phyloP scores from a whole-genome alignment of 2,113 vertebrate species.

The Myxocyprinus asiaticus region DNA sequence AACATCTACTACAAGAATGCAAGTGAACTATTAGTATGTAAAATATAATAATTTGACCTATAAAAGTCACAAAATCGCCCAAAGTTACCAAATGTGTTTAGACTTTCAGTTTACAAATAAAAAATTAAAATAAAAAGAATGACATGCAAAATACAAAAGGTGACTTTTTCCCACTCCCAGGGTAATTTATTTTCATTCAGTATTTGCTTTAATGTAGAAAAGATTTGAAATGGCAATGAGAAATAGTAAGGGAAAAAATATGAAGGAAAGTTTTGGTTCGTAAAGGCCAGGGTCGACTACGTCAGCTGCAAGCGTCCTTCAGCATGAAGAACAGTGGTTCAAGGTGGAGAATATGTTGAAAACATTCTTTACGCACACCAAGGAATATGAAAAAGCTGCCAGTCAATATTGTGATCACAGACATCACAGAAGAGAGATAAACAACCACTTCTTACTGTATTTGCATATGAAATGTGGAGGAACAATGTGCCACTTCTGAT shows the following conservation, averaged over 20 bases:
- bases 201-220: background rate
- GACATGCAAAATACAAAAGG: background rate
- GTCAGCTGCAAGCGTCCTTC: slow-evolving; percentile 47
- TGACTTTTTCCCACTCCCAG: background rate
- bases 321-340: slow-evolving; percentile 21
- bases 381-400: background rate
- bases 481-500: too few species aligned
- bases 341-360: slow-evolving; percentile 14
- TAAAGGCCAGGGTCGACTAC: background rate
- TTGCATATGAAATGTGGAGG: too few species aligned
- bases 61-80: too few species aligned
- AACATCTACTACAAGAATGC: too few species aligned
- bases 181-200: background rate
- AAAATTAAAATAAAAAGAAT: background rate
- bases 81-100: slow-evolving; percentile 16
- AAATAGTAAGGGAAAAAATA: background rate
- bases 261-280: slow-evolving; percentile 15
- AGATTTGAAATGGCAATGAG: slow-evolving; percentile 9
- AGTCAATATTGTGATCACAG: background rate
- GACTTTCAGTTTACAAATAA: background rate
- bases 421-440: too few species aligned
- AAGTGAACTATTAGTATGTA: too few species aligned
- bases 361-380: slow-evolving; percentile 19
- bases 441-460: too few species aligned
- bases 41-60: too few species aligned